Percentiles rank a stretch among this genome's conserved stretches.
phyloP scores from a whole-genome alignment of 2,113 vertebrate genomes.

The Chlamydotis undulata region DNA sequence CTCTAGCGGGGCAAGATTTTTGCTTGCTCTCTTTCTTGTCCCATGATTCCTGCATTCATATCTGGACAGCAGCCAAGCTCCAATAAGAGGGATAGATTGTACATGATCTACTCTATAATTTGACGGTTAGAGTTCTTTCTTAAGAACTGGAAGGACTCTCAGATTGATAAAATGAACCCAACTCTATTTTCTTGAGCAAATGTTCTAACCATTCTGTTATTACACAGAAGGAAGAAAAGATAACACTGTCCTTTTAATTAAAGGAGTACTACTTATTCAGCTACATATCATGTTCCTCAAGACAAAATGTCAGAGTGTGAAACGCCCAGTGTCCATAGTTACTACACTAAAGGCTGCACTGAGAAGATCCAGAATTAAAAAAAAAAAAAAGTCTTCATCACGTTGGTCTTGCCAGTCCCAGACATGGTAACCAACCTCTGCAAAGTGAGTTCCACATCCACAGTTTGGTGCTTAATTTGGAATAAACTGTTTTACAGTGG shows the following conservation, averaged over 20 bases:
- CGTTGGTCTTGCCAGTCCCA: not conserved
- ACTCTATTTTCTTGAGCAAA: not conserved
- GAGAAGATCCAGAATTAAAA: not conserved
- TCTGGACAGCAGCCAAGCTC: not conserved
- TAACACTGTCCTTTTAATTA: not conserved
- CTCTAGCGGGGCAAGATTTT: not conserved
- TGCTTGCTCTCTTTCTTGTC: not conserved
- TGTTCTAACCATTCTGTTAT: not conserved
- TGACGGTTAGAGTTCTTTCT: not conserved
- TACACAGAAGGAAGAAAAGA: not conserved
- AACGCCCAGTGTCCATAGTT: not conserved
- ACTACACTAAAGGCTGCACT: not conserved
- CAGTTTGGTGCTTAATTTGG: not conserved
- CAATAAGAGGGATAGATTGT: not conserved
- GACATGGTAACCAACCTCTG: not conserved
- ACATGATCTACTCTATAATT: fast-evolving
- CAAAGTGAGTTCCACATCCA: not conserved
- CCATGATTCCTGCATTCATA: not conserved
- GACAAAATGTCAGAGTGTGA: not conserved
- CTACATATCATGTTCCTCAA: not conserved
- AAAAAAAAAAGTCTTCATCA: not conserved
- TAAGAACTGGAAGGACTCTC: not conserved
- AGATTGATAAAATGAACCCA: not conserved
- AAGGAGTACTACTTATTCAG: fast-evolving
- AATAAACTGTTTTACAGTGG: not conserved